These are phyloP conservation scores for Scyliorhinus canicula DNA, from an alignment of 2,797 vertebrate species.

Conservation along the genomic window DNA sequence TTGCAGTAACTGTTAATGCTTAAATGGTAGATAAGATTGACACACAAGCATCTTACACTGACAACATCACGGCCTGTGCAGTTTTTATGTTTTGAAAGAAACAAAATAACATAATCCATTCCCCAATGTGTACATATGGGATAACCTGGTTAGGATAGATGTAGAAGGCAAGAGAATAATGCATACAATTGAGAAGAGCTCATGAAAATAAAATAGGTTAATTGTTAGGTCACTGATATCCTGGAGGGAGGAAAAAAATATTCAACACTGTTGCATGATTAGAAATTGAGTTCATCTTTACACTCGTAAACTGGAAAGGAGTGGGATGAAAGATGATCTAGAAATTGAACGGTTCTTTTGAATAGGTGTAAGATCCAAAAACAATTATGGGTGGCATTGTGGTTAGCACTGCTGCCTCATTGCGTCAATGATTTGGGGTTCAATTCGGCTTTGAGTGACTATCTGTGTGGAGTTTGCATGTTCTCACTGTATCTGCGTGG, in stretches of 20 bases:
- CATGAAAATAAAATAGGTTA: background rate
- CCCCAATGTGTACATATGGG: too few relatives aligned
- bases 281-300: background rate
- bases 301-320: background rate
- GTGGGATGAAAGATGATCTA: background rate
- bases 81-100: background rate
- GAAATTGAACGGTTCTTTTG: background rate
- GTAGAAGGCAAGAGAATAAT: background rate
- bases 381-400: too few relatives aligned
- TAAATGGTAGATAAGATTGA: background rate
- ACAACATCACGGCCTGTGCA: background rate
- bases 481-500: too few relatives aligned
- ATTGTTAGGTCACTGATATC: background rate
- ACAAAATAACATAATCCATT: background rate
- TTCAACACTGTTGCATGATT: background rate
- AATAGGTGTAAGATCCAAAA: background rate
- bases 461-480: too few relatives aligned
- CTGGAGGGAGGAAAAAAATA: background rate
- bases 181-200: background rate
- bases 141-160: background rate
- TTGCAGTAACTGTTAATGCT: background rate
- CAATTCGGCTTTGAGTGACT: too few relatives aligned
- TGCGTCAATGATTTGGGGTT: too few relatives aligned
- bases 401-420: too few relatives aligned
- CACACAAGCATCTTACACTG: background rate